Evolutionary conservation across 2,113 vertebrate genomes (phyloP).

Genomic region (Glaucomys volans): DNA sequence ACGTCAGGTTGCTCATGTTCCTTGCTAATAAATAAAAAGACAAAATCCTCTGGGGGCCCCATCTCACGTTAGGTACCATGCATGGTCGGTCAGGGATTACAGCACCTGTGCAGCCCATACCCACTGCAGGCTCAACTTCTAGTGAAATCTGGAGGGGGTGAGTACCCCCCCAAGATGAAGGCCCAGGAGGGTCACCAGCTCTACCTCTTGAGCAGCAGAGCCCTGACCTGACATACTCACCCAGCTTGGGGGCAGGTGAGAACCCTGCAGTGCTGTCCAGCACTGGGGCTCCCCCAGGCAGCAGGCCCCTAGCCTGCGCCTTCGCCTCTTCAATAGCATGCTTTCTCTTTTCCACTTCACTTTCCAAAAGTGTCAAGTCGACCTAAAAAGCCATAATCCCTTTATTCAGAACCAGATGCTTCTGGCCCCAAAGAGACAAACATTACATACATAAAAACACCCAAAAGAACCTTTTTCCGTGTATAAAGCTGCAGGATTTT

Average conservation of each 20-base stretch:
- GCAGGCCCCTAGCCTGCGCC: slow-evolving; percentile 87
- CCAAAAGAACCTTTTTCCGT: slow-evolving; percentile 87
- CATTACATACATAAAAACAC: fast-evolving
- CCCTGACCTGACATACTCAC: slow-evolving; percentile 67
- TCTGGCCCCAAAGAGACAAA: background rate
- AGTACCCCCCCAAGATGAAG: fast-evolving
- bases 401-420: background rate
- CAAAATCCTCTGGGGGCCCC: background rate
- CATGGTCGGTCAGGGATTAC: fast-evolving
- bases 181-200: background rate
- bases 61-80: background rate
- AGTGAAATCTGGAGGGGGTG: background rate
- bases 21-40: background rate
- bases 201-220: too few species aligned
- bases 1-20: background rate
- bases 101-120: background rate
- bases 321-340: slow-evolving; percentile 88
- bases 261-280: slow-evolving; percentile 86
- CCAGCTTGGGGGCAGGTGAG: slow-evolving; percentile 89
- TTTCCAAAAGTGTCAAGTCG: slow-evolving; percentile 87
- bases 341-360: slow-evolving; percentile 88
- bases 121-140: background rate
- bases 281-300: slow-evolving; percentile 80
- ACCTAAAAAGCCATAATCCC: slow-evolving; percentile 79
- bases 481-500: slow-evolving; percentile 90